Evolutionary conservation across 2,888 invertebrate genomes (phyloP), one percentile per base, ranked within the genome.

Genomic region (Xanthostigma xanthostigma): DNA sequence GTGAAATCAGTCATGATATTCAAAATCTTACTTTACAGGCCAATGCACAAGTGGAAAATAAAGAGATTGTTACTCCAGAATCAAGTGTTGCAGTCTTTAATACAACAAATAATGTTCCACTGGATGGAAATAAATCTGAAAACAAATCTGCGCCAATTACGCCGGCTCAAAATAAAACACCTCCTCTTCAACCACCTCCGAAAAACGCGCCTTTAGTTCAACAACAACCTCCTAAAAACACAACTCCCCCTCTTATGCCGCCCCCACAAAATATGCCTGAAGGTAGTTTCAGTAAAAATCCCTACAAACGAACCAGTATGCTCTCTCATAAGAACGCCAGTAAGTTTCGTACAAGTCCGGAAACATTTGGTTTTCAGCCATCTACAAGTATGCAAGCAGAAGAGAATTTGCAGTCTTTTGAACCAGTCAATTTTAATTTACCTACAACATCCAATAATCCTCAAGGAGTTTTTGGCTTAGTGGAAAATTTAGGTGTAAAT

Each of bases 401-500:
- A 38, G 34, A 38, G 2, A 27, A 42, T 8, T 2, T 34, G 8
- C 27, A 27, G 11, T 33, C 27, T 27, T 12, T 14, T 3, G 34
- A 14, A 33, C 33, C 27, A 8, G 14, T 11, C 27, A 38, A 11
- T 33, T 40, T 27, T 27, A 14, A 46, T 33, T 12, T 39, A 13
- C 34, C 39, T 33, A 11, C 46, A 9, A 17, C 14, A 9, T 34
- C 33, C 10, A 12, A 27, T n/a, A 39, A 14, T 45, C 51, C 53
- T 8, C 54, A 56, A 42, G 49, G 43, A 40, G 45, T 46, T 57
- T 60, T 65, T 56, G 56, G 62, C 27, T 58, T 66, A n/a, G 57
- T 64, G 41, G 67, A 67, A 40, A 74, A 67, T 59, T 72, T 74
- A 49, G 60, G 61, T 9, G 75, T 76, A 4, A 80, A 81, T 62